Evolutionary conservation across 2,888 invertebrate species (phyloP).

Genomic region (Heliconius cydno): DNA sequence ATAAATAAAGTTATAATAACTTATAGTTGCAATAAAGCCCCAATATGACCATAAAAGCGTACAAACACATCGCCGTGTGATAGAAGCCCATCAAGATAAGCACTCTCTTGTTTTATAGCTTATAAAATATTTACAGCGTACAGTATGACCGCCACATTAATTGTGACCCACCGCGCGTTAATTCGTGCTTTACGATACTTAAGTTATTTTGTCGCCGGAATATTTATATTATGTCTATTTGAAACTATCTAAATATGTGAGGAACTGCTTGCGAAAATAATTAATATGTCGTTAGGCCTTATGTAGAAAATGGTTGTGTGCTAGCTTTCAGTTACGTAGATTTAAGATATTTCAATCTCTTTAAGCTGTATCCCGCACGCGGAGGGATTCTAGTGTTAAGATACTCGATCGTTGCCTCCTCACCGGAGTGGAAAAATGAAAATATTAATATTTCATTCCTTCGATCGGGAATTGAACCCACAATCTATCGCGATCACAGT

Average conservation of each 20-base stretch:
- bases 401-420: no score
- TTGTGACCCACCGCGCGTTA: constrained; percentile 73
- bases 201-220: constrained; percentile 54
- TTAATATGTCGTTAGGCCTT: not conserved
- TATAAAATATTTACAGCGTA: constrained; percentile 64
- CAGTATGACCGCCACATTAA: constrained; percentile 67
- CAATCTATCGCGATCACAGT: no score
- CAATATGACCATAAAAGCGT: constrained; percentile 17
- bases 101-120: constrained; percentile 64
- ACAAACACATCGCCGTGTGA: constrained; percentile 52
- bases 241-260: constrained; percentile 16
- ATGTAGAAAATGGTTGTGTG: not conserved
- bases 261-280: not conserved
- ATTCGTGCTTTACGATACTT: constrained; percentile 64
- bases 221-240: constrained; percentile 33
- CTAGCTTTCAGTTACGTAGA: not conserved
- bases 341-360: not conserved
- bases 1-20: constrained; percentile 10
- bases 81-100: constrained; percentile 58
- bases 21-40: constrained; percentile 11
- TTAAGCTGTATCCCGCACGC: no score
- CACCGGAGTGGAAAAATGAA: no score
- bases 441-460: no score
- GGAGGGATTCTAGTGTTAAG: no score
- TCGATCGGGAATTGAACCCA: no score